phyloP scores from a whole-genome alignment of 2,797 vertebrate species.

The Oreortyx pictus region DNA sequence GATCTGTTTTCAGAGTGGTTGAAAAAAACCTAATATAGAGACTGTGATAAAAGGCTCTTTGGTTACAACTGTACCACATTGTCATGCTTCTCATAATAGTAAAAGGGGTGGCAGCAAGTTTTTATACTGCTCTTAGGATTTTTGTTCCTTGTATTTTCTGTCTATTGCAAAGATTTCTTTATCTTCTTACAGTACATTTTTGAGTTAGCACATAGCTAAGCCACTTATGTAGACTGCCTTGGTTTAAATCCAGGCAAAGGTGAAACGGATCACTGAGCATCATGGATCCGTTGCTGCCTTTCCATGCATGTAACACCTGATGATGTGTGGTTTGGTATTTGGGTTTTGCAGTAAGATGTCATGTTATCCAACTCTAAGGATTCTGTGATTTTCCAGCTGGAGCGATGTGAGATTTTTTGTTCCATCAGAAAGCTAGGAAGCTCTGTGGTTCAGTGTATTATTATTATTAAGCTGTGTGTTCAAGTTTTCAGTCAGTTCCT shows the following conservation, averaged over 20 bases:
- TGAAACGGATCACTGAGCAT: background rate
- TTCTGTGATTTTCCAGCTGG: too few species aligned
- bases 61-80: background rate
- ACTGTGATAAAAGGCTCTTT: fast-evolving
- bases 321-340: background rate
- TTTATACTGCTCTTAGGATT: background rate
- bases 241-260: background rate
- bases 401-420: background rate
- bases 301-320: background rate
- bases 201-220: fast-evolving
- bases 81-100: background rate
- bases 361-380: background rate
- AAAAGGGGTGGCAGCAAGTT: background rate
- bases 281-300: fast-evolving
- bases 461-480: background rate
- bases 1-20: background rate
- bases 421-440: background rate
- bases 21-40: background rate
- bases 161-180: background rate
- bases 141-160: background rate
- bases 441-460: background rate
- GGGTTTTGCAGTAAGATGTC: background rate
- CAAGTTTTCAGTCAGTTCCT: background rate
- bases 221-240: fast-evolving
- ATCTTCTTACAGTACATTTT: background rate